A percentile compares a stretch with the other conserved stretches of the same genome.
Evolutionary conservation across 2,797 vertebrate species (phyloP).

Genomic region (Lophius americanus): DNA sequence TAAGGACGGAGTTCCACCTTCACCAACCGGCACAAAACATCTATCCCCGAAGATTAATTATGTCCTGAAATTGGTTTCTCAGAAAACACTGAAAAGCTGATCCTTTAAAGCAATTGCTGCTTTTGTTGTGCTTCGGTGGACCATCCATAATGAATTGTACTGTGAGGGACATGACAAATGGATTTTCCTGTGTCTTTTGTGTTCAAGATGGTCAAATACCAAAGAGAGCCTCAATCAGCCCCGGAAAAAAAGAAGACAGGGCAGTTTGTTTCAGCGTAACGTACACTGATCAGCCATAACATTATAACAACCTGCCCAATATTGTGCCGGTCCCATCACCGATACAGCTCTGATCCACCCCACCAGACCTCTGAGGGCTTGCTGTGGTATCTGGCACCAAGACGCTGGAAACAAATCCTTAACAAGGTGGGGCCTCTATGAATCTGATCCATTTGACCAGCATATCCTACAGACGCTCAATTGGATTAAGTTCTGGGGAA

Average conservation of each 20-base stretch:
- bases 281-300: neutral
- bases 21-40: conserved; percentile 78
- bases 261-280: conserved; percentile 15
- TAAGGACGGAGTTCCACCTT: conserved; percentile 69
- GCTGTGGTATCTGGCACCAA: too few species aligned
- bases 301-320: too few species aligned
- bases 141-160: conserved; percentile 83
- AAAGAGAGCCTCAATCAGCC: conserved; percentile 72
- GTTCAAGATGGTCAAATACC: conserved; percentile 77
- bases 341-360: too few species aligned
- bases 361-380: too few species aligned
- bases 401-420: too few species aligned
- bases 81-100: conserved; percentile 69
- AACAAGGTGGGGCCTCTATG: too few species aligned
- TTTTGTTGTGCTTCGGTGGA: conserved; percentile 73
- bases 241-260: conserved; percentile 30
- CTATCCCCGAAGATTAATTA: conserved; percentile 82
- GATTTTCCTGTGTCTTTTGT: conserved; percentile 72
- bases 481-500: too few species aligned
- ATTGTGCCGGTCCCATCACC: too few species aligned
- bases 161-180: conserved; percentile 74
- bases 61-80: conserved; percentile 85
- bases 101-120: conserved; percentile 80
- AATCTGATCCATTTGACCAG: too few species aligned
- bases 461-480: too few species aligned